Conservation (phyloP, 2,113 vertebrate genomes). For the Apteryx mantelli region DNA sequence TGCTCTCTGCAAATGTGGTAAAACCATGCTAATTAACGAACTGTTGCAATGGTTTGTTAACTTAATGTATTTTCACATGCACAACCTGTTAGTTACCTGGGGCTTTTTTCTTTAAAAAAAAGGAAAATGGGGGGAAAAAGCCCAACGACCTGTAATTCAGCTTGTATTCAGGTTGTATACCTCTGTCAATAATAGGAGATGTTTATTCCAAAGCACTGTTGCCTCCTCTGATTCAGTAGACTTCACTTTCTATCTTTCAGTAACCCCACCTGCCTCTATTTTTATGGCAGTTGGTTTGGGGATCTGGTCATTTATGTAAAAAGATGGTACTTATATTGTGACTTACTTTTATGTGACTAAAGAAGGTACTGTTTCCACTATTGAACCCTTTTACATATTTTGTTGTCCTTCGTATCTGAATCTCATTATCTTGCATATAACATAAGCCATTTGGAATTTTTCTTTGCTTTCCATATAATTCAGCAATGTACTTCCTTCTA, state of each 20-base stretch:
- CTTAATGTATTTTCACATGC: not conserved
- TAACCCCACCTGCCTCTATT: conserved; percentile 29
- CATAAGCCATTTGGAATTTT: not conserved
- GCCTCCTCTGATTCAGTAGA: conserved; percentile 48
- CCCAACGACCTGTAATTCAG: not conserved
- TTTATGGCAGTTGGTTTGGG: conserved; percentile 41
- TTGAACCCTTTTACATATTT: not conserved
- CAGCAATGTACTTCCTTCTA: not conserved
- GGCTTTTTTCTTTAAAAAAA: not conserved
- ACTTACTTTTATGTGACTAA: conserved; percentile 14
- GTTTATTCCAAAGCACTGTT: conserved; percentile 34
- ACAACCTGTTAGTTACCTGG: not conserved
- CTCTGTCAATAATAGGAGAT: not conserved
- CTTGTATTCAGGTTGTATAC: not conserved
- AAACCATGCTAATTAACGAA: not conserved
- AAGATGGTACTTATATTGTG: conserved; percentile 50
- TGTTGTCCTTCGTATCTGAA: not conserved
- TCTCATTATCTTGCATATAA: not conserved
- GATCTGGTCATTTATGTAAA: conserved; percentile 25
- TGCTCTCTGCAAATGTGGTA: not conserved
- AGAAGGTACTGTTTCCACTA: conserved; percentile 48
- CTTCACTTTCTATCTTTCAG: conserved; percentile 58
- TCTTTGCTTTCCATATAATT: conserved; percentile 17
- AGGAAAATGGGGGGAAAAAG: not conserved
- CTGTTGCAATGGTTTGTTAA: not conserved